phyloP scores from a whole-genome alignment of 2,888 invertebrate genomes.

The Actias luna region DNA sequence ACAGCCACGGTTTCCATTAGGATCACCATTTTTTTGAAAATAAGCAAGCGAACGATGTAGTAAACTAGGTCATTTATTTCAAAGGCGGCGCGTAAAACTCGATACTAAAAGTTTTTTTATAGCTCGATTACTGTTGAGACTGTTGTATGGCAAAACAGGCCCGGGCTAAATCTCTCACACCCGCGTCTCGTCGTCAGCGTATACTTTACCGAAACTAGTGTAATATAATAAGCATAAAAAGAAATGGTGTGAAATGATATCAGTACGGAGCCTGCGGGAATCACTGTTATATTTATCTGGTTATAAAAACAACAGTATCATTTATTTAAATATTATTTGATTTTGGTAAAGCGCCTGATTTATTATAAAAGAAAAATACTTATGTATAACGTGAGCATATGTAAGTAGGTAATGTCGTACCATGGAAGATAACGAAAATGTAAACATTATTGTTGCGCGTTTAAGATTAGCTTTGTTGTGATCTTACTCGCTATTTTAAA shows the following conservation, averaged over 20 bases:
- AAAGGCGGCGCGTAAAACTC: slow-evolving; percentile 62
- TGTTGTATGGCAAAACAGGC: slow-evolving; percentile 28
- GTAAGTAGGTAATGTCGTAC: too few species aligned
- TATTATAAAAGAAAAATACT: too few species aligned
- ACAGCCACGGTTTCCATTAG: slow-evolving; percentile 29
- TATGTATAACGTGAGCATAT: too few species aligned
- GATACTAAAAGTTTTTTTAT: slow-evolving; percentile 72
- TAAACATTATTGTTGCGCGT: too few species aligned
- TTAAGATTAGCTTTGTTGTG: too few species aligned
- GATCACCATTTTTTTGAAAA: slow-evolving; percentile 48
- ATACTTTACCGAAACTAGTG: not conserved
- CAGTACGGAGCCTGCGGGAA: not conserved
- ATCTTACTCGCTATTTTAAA: too few species aligned
- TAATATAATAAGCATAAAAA: slow-evolving; percentile 9
- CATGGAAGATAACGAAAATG: too few species aligned
- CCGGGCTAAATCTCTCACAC: slow-evolving; percentile 13
- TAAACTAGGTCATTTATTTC: slow-evolving; percentile 60
- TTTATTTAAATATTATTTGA: not conserved
- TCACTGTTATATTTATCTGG: not conserved
- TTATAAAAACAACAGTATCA: not conserved
- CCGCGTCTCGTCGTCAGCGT: not conserved
- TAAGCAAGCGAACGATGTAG: slow-evolving; percentile 32
- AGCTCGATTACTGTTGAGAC: slow-evolving; percentile 46
- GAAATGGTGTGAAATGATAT: not conserved
- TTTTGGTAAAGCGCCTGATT: not conserved